These are phyloP conservation scores for Oryzias sinensis DNA, from an alignment of 2,797 vertebrate genomes.

Conservation along the genomic window DNA sequence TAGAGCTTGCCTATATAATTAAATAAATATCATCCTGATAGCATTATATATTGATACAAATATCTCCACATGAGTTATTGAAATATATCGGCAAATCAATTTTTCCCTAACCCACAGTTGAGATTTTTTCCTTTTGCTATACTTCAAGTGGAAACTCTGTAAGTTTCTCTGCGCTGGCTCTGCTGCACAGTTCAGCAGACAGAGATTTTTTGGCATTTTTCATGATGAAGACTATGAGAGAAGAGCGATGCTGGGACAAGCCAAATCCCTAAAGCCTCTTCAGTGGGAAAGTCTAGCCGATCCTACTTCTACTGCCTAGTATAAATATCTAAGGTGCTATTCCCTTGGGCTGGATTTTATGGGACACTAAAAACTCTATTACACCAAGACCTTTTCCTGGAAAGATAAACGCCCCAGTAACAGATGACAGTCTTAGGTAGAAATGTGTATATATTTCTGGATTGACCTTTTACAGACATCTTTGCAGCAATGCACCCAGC, in stretches of 20 bases:
- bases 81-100: no score
- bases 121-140: not conserved
- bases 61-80: no score
- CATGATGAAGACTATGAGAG: slow-evolving; percentile 22
- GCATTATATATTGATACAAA: no score
- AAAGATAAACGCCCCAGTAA: slow-evolving; percentile 49
- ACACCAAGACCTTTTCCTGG: slow-evolving; percentile 40
- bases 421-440: slow-evolving; percentile 33
- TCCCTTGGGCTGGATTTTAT: slow-evolving; percentile 53
- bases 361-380: slow-evolving; percentile 48
- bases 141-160: slow-evolving; percentile 19
- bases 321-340: slow-evolving; percentile 53
- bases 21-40: no score
- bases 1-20: no score
- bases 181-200: slow-evolving; percentile 19
- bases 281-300: slow-evolving; percentile 23
- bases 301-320: slow-evolving; percentile 21
- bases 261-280: slow-evolving; percentile 50
- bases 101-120: no score
- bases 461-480: slow-evolving; percentile 15
- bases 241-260: slow-evolving; percentile 21
- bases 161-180: slow-evolving; percentile 19
- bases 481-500: not conserved
- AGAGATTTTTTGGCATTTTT: slow-evolving; percentile 11
- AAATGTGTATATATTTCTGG: slow-evolving; percentile 3